These are phyloP conservation scores for Monodelphis domestica DNA, from an alignment of 2,797 vertebrate species.

Conservation along the genomic window DNA sequence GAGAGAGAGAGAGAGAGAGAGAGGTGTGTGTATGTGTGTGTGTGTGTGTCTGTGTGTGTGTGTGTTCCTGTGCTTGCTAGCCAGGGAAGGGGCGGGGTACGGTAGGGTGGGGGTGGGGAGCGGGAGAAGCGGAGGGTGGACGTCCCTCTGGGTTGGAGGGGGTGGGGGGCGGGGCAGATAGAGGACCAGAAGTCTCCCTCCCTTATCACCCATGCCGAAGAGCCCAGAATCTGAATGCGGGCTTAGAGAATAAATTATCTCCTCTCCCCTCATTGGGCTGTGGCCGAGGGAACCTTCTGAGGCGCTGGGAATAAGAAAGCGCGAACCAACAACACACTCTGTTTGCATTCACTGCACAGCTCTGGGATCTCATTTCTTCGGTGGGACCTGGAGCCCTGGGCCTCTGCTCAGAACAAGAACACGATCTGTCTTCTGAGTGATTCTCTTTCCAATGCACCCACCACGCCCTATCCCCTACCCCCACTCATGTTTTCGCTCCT, in stretches of 20 bases:
- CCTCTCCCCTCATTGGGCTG: constrained; percentile 78
- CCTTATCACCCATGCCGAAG: too few species aligned
- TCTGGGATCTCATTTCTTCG: constrained; percentile 51
- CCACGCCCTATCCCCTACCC: not conserved
- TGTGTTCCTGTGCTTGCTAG: too few species aligned
- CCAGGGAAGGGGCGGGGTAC: too few species aligned
- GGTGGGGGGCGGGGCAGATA: constrained; percentile 80
- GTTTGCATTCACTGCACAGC: constrained; percentile 78
- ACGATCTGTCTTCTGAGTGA: constrained; percentile 59
- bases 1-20: too few species aligned
- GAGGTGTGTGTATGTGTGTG: too few species aligned
- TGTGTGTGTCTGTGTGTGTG: too few species aligned
- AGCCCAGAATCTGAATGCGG: constrained; percentile 81
- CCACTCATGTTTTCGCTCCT: too few species aligned
- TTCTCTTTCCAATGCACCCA: constrained; percentile 69
- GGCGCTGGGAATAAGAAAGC: constrained; percentile 67
- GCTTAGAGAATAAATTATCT: constrained; percentile 85
- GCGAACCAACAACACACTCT: too few species aligned
- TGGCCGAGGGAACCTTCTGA: constrained; percentile 67
- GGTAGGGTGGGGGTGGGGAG: too few species aligned
- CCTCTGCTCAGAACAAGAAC: constrained; percentile 72
- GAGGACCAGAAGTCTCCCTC: constrained; percentile 75
- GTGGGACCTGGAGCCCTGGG: constrained; percentile 63
- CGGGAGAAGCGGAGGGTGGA: not conserved
- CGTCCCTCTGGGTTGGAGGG: constrained; percentile 66